Conservation (phyloP, 2,888 invertebrate genomes). For the Geotrupes spiniger region DNA sequence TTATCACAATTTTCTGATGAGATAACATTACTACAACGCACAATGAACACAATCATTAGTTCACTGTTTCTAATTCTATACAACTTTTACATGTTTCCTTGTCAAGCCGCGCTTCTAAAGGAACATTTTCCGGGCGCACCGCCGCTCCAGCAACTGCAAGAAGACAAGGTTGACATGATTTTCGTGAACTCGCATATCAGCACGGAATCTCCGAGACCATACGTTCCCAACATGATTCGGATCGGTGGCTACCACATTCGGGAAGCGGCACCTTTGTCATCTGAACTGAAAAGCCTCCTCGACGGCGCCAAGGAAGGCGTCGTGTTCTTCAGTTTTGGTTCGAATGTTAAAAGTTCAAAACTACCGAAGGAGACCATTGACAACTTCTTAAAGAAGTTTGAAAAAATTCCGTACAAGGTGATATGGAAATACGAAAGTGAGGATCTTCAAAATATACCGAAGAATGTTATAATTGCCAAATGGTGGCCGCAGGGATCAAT, state of each 20-base stretch:
- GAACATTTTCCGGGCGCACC: slow-evolving; percentile 30
- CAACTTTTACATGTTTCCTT: slow-evolving; percentile 18
- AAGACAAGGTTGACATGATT: slow-evolving; percentile 31
- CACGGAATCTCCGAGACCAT: slow-evolving; percentile 35
- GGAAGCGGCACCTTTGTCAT: slow-evolving; percentile 23
- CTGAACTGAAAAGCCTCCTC: slow-evolving; percentile 29
- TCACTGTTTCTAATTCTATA: slow-evolving; percentile 12
- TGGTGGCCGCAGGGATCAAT: slow-evolving; percentile 63
- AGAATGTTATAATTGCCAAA: slow-evolving; percentile 57
- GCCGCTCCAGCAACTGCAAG: slow-evolving; percentile 22
- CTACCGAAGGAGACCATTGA: slow-evolving; percentile 22
- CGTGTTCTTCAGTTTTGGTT: slow-evolving; percentile 34
- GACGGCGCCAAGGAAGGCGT: slow-evolving; percentile 31
- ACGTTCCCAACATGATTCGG: slow-evolving; percentile 37
- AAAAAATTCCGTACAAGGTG: slow-evolving; percentile 58
- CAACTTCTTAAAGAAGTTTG: slow-evolving; percentile 56
- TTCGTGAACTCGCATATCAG: slow-evolving; percentile 35
- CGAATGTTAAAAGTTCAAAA: slow-evolving; percentile 26
- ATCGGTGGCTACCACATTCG: slow-evolving; percentile 39
- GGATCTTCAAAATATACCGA: slow-evolving; percentile 51
- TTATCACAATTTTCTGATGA: slow-evolving; percentile 31
- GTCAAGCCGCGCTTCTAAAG: slow-evolving; percentile 22
- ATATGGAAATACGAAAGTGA: slow-evolving; percentile 66
- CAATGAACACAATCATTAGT: slow-evolving; percentile 32
- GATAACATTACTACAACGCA: slow-evolving; percentile 39